Conservation (phyloP, 2,113 vertebrate genomes). For the Muntiacus muntjak region DNA sequence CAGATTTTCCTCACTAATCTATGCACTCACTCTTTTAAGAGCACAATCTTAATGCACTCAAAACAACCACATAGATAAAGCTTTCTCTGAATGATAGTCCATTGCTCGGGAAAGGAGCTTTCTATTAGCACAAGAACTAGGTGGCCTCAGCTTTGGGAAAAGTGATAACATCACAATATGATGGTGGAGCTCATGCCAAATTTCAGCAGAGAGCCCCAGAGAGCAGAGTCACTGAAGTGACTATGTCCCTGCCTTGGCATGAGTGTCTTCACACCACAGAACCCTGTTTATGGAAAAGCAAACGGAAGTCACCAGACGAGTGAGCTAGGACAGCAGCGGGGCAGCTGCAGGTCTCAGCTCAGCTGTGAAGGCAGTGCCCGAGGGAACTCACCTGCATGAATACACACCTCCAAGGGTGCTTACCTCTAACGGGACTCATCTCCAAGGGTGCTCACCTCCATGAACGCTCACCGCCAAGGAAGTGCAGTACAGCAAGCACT, state of each 20-base stretch:
- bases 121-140: not conserved
- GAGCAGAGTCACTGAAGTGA: not conserved
- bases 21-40: not conserved
- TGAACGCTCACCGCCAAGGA: not conserved
- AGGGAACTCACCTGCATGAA: not conserved
- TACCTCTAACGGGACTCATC: not conserved
- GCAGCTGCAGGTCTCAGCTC: not conserved
- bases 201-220: not conserved
- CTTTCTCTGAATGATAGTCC: not conserved
- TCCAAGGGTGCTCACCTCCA: not conserved
- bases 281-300: conserved; percentile 1
- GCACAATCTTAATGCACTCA: not conserved
- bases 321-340: not conserved
- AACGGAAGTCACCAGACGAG: not conserved
- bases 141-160: not conserved
- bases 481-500: not conserved
- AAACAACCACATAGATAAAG: not conserved
- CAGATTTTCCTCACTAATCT: not conserved
- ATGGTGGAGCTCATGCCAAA: not conserved
- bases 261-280: not conserved
- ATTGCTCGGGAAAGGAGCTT: not conserved
- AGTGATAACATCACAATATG: not conserved
- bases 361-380: not conserved
- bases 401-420: no score
- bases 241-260: not conserved